Percentiles rank a stretch among this genome's conserved stretches.
Conservation (phyloP, 2,888 invertebrate species). For the Chelonus formosanus region DNA sequence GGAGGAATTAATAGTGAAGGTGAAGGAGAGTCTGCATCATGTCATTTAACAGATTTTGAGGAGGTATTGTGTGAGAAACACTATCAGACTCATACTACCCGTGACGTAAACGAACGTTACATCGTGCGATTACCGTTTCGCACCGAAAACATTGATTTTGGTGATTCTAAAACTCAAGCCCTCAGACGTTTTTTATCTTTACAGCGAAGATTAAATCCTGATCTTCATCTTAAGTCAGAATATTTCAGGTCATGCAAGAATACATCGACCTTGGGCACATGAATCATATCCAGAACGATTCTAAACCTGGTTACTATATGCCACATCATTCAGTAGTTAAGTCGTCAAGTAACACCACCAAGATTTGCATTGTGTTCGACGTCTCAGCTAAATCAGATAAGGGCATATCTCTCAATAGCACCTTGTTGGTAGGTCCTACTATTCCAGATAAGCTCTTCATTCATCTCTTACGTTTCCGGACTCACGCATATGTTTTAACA, state of each 20-base stretch:
- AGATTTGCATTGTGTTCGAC: conserved; percentile 30
- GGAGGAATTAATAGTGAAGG: conserved; percentile 29
- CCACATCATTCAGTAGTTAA: conserved; percentile 35
- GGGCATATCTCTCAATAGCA: conserved; percentile 23
- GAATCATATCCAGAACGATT: conserved; percentile 27
- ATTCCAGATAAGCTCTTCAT: conserved; percentile 22
- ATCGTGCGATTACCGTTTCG: conserved; percentile 32
- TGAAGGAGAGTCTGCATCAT: not conserved
- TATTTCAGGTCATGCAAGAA: conserved; percentile 31
- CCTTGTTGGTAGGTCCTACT: conserved; percentile 26
- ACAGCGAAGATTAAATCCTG: conserved; percentile 20
- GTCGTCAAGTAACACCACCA: conserved; percentile 30
- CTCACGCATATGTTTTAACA: conserved; percentile 29
- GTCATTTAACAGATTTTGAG: conserved; percentile 2
- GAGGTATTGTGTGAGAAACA: conserved; percentile 32
- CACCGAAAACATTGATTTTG: conserved; percentile 17
- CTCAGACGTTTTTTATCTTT: conserved; percentile 21
- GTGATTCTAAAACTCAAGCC: conserved; percentile 31
- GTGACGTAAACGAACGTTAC: conserved; percentile 28
- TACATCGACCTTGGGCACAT: conserved; percentile 28
- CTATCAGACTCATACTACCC: conserved; percentile 24
- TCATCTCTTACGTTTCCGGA: conserved; percentile 27
- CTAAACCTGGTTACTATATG: conserved; percentile 23
- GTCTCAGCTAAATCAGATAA: conserved; percentile 25
- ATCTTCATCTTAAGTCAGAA: conserved; percentile 26